A percentile compares a stretch with the other conserved stretches of the same genome.
Conservation (phyloP, 2,113 vertebrate species). For the Lamprologus sp. region DNA sequence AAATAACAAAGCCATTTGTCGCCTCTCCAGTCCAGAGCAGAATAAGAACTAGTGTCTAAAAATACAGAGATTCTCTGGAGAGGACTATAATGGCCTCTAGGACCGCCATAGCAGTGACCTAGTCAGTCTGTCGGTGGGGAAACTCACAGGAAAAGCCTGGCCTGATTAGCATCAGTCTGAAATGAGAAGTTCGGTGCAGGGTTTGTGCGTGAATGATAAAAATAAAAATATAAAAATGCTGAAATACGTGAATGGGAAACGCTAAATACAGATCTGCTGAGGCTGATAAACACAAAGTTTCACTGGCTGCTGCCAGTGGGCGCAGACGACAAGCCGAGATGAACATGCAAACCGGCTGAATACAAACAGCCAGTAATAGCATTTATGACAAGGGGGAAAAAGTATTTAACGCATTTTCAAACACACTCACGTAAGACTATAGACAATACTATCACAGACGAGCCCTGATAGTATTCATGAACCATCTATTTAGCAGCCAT, state of each 20-base stretch:
- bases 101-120: neutral
- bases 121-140: neutral
- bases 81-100: neutral
- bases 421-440: slow-evolving; percentile 5
- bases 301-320: neutral
- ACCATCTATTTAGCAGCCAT: slow-evolving; percentile 34
- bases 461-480: slow-evolving; percentile 51
- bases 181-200: neutral
- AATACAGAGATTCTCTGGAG: neutral
- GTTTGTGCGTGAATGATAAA: neutral
- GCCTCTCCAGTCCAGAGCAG: neutral
- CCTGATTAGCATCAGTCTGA: neutral
- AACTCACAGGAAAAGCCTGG: neutral
- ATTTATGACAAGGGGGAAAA: slow-evolving; percentile 4
- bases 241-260: neutral
- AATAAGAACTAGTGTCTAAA: neutral
- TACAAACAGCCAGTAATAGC: neutral
- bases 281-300: neutral
- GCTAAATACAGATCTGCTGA: neutral
- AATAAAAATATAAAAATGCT: neutral
- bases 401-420: neutral
- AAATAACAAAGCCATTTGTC: neutral
- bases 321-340: neutral
- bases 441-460: slow-evolving; percentile 7
- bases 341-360: slow-evolving; percentile 24